phyloP scores from a whole-genome alignment of 2,888 invertebrate genomes.

The Plagiodera versicolora region DNA sequence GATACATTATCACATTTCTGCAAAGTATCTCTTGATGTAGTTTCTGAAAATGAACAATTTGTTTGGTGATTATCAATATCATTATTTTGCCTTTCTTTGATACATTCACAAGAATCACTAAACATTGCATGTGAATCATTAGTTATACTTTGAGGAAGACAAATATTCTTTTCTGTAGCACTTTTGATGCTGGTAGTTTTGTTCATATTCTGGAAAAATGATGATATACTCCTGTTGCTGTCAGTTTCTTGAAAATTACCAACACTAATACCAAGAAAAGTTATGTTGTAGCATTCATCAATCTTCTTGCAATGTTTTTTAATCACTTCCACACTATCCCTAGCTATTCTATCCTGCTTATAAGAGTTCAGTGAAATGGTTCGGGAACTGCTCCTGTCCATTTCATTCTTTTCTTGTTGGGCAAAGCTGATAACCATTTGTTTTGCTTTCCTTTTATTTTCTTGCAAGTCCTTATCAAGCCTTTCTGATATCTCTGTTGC shows the following conservation, averaged over 20 bases:
- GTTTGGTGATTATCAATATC: no score
- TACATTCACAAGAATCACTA: background rate
- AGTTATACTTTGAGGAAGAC: background rate
- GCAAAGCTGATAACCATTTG: conserved; percentile 76
- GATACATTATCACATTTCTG: background rate
- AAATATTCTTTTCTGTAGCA: background rate
- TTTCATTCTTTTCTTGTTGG: conserved; percentile 56
- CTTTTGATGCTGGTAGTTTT: background rate
- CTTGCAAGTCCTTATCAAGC: conserved; percentile 74
- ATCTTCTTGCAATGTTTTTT: conserved; percentile 57
- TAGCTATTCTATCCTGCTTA: conserved; percentile 67
- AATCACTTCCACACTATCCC: conserved; percentile 68
- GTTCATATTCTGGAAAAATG: conserved; percentile 37
- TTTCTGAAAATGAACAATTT: background rate
- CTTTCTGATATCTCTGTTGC: conserved; percentile 82
- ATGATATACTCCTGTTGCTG: conserved; percentile 52
- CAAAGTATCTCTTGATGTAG: background rate
- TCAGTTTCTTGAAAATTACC: conserved; percentile 73
- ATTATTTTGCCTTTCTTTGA: background rate
- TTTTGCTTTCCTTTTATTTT: conserved; percentile 81
- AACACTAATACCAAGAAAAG: conserved; percentile 75
- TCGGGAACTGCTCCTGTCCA: conserved; percentile 67
- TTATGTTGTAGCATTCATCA: conserved; percentile 57
- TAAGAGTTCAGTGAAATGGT: conserved; percentile 64
- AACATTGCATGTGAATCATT: background rate